These are phyloP conservation scores for Campoletis sonorensis DNA, from an alignment of 1,140 invertebrate species.

Conservation along the genomic window DNA sequence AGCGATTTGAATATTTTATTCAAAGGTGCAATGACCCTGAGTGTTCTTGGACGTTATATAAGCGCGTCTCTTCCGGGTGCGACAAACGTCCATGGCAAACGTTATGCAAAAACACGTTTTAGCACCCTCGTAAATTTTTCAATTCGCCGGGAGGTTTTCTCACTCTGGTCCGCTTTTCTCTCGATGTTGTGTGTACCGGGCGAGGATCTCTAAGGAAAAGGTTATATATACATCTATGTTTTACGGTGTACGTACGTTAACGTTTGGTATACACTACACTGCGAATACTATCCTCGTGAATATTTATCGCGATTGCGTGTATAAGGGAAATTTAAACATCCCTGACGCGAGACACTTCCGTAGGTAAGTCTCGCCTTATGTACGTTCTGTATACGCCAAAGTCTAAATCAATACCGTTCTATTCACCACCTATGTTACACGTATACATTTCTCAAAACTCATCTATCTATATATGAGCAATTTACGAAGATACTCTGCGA, in stretches of 20 bases:
- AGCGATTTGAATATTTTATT: slow-evolving; percentile 26
- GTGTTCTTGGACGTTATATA: not conserved
- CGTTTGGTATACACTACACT: slow-evolving; percentile 31
- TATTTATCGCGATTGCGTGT: slow-evolving; percentile 45
- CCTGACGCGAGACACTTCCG: slow-evolving; percentile 34
- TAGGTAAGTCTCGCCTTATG: slow-evolving; percentile 29
- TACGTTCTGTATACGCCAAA: slow-evolving; percentile 20
- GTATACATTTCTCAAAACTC: slow-evolving; percentile 1
- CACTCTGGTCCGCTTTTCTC: slow-evolving; percentile 5
- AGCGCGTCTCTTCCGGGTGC: not conserved
- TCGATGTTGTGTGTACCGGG: not conserved
- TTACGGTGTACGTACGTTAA: slow-evolving; percentile 11
- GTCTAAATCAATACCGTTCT: slow-evolving; percentile 39
- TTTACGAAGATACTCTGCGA: slow-evolving; percentile 4
- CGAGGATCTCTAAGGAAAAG: slow-evolving; percentile 6
- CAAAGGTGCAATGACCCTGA: slow-evolving; percentile 13
- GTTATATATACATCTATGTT: not conserved
- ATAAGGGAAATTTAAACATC: slow-evolving; percentile 45
- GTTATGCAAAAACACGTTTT: slow-evolving; percentile 44
- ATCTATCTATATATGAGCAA: not conserved
- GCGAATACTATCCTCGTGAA: slow-evolving; percentile 42
- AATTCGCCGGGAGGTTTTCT: slow-evolving; percentile 4
- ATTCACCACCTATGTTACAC: not conserved
- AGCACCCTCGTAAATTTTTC: slow-evolving; percentile 43
- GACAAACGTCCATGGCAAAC: slow-evolving; percentile 26